Evolutionary conservation across 2,797 vertebrate genomes (phyloP), one percentile per base, ranked within the genome.

Genomic region (Sebastes reedi): DNA sequence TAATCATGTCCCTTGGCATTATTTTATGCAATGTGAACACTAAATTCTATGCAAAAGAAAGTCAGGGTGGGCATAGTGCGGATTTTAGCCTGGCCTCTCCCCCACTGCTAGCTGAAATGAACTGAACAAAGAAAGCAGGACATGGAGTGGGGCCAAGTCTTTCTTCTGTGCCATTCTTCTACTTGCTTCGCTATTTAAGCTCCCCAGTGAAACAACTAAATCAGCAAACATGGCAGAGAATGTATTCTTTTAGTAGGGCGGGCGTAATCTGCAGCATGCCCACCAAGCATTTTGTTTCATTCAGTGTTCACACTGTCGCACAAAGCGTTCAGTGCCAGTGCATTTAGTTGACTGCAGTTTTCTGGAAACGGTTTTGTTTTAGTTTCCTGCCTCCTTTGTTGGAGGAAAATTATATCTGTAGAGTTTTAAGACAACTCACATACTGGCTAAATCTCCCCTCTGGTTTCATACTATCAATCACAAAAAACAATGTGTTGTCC

Each of bases 251-350:
- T 65, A 77, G 75, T 60, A 10, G 46, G 72, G 65, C 4, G 4
- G 82, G 50, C 11, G 3, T 91, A 89, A 87, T 91, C 86, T 83
- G 82, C 88, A 80, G 82, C 79, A 20, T 84, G 83, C 74, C 83
- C 79, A 83, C 82, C 66, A 54, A 91, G 74, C 78, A 71, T 79
- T 81, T 81, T 77, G 72, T 81, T 80, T 50, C 59, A 34, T 78
- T 80, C 79, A 80, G 68, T 61, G 62, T 79, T 91, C 78, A 77
- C 75, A 24, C 55, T 81, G 78, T 67, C 46, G 32, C 77, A 81
- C 70, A 72, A 65, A 77, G 55, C 6, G 6, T 67, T 77, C 29
- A 13, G 67, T 50, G 64, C 75, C 84, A 74, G 13, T 30, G 65
- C 12, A 22, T 69, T 87, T 69, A 73, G 54, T 67, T 12, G 18